Evolutionary conservation across 2,888 invertebrate genomes (phyloP), one percentile per base, ranked within the genome.

Genomic region (Hypercompe scribonia): DNA sequence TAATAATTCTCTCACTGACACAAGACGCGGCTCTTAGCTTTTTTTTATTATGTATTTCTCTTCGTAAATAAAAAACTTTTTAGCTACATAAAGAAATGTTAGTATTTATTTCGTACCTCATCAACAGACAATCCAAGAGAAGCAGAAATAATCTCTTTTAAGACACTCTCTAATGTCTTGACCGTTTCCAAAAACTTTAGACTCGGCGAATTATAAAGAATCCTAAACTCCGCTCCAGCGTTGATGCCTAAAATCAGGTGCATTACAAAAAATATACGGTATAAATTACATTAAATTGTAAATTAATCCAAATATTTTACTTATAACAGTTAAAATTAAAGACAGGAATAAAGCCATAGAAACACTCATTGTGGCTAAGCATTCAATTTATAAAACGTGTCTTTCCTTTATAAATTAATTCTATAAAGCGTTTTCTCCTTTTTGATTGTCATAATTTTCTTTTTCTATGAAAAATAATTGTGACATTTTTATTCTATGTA

Each of bases 111-210:
- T 84, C 82, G 76, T 93, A 97, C 97, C 93, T 97, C 96, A 89
- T 97, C 96, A 31, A 97, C 96, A n/a, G 98, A 97, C 80, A 97
- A 96, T 65, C 98, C 98, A 78, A 98, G 93, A 70, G 96, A 93
- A 73, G 97, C 97, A 28, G 97, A 96, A 79, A 97, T 96, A 7
- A 98, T 96, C 90, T 98, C 98, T 87, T 96, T 97, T 5, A 98
- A 90, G 10, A 96, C 91, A 84, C 97, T 97, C 85, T 97, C 96
- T 74, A 96, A 96, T 24, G 97, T 89, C 78, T 95, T 95, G 78
- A 96, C 96, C 79, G 96, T 96, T 72, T 97, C 97, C 83, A 96
- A 95, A 91, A 98, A 98, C 77, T 94, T 91, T 66, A 98, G 92
- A 81, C 97, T 97, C 70, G 96, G 93, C 24, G 98, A 98, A 84